Base-by-base conservation (phyloP, 2,888 invertebrate species). In the Ligdia adustata region DNA sequence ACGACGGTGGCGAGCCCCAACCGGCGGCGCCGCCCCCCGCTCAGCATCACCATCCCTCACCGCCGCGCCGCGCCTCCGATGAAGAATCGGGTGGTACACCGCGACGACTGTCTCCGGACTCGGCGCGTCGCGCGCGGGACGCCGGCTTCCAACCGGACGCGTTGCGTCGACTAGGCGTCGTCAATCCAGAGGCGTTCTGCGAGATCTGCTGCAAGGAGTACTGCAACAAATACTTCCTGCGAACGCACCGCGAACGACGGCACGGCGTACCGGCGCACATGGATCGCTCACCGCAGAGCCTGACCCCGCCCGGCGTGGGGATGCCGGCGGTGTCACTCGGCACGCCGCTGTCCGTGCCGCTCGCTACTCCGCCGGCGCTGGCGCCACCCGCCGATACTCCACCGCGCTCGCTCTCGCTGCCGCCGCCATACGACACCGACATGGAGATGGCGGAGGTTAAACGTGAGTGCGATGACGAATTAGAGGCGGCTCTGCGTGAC, bases 151-250 rank as follows among this genome's bases (percentile, higher is more conserved):
- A 94, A 41, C 92, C 92, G 2, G 96, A 96, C 45, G 94, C 94
- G 38, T 85, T 96, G 20, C 92, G 95, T 14, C 93, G 95, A 46
- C 90, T 97, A 46, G 97, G 97, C 22, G 95, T 97, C 18, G 92
- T 94, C 65, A 95, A 95, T 79, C 95, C 95, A 1, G 97, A 97
- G 70, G 96, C 97, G n/a, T 97, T 96, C 79, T 98, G 98, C 80
- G 97, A 97, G 79, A 93, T 97, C 48, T 98, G 98, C 79, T 95
- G 96, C 82, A 97, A 97, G 75, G 97, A 97, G 78, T 97, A 97
- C 75, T 97, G 96, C 78, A 98, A 97, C 76, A 97, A 97, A 79
- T 97, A 97, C 75, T 98, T 98, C 73, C 91, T 99, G 28, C 92
- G 96, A 40, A 96, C 97, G 33, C 99, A 99, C 82, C 97, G 98